Percentiles rank a stretch among this genome's conserved stretches.
Conservation (phyloP, 2,113 vertebrate species). For the Notarius quadriscutis region DNA sequence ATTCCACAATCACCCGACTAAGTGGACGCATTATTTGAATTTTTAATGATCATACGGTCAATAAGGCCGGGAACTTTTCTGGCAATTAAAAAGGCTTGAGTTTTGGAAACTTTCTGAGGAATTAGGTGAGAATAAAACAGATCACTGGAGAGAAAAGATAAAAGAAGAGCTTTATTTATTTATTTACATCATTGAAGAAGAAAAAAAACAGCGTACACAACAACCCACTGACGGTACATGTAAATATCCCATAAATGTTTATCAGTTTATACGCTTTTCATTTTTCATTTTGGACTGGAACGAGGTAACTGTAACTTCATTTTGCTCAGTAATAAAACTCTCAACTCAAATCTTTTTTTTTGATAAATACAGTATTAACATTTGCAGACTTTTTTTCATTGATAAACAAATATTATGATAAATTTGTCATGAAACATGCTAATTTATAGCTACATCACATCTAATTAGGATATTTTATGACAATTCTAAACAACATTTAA, state of each 20-base stretch:
- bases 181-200: too few species aligned
- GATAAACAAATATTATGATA: too few species aligned
- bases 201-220: not conserved
- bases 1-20: constrained; percentile 71
- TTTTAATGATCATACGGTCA: constrained; percentile 69
- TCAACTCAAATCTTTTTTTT: too few species aligned
- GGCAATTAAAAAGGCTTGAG: constrained; percentile 56
- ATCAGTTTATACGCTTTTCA: not conserved
- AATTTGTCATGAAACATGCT: too few species aligned
- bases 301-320: too few species aligned
- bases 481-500: too few species aligned
- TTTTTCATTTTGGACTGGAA: not conserved
- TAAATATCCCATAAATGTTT: not conserved
- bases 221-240: not conserved
- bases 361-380: too few species aligned
- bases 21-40: constrained; percentile 72
- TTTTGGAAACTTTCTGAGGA: constrained; percentile 28
- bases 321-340: too few species aligned
- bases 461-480: too few species aligned
- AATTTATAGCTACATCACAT: too few species aligned
- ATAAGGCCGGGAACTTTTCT: constrained; percentile 51
- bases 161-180: not conserved
- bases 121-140: not conserved
- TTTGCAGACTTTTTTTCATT: too few species aligned
- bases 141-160: constrained; percentile 6